Evolutionary conservation across 2,888 invertebrate genomes (phyloP).

Genomic region (Sipha maydis): DNA sequence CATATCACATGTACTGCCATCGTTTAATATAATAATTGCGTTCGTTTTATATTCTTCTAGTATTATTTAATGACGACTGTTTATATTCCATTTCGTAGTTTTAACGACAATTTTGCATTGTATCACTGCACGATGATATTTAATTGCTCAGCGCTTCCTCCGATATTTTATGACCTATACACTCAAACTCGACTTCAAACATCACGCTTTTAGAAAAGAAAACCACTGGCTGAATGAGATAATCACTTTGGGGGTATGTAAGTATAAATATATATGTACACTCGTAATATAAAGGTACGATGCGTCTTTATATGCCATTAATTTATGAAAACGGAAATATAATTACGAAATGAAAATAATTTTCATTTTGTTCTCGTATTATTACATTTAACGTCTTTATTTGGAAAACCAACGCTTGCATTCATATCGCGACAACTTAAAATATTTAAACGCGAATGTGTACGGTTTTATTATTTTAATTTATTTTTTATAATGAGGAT

Average conservation of each 20-base stretch:
- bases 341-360: background rate
- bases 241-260: background rate
- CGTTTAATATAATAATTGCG: no score
- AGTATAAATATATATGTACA: no score
- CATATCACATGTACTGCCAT: no score
- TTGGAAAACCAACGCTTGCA: background rate
- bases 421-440: background rate
- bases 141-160: no score
- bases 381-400: background rate
- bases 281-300: background rate
- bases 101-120: no score
- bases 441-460: background rate
- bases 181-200: no score
- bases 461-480: background rate
- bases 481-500: background rate
- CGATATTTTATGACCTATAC: no score
- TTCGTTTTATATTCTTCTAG: no score
- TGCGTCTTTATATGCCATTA: background rate
- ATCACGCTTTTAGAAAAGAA: background rate
- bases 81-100: no score
- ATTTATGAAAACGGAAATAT: background rate
- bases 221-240: background rate
- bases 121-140: no score
- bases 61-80: no score
- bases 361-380: background rate